Evolutionary conservation across 2,888 invertebrate species (phyloP).

Genomic region (Elgonia sp.): DNA sequence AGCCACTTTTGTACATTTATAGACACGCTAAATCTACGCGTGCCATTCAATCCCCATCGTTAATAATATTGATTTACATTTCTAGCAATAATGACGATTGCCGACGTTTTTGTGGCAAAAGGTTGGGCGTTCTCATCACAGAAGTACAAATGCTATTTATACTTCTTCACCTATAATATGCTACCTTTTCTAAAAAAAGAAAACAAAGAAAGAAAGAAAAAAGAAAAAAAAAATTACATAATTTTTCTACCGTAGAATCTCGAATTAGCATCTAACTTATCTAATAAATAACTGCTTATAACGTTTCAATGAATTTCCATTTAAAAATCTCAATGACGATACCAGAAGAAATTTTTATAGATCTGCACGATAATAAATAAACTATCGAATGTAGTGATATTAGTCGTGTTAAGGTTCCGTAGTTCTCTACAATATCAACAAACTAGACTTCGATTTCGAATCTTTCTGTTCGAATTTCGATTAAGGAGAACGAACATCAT

Average conservation of each 20-base stretch:
- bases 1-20: slow-evolving; percentile 77
- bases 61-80: slow-evolving; percentile 25
- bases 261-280: slow-evolving; percentile 53
- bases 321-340: slow-evolving; percentile 45
- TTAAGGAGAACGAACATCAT: not conserved
- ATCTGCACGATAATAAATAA: slow-evolving; percentile 59
- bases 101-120: slow-evolving; percentile 37
- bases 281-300: slow-evolving; percentile 32
- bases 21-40: slow-evolving; percentile 58
- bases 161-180: slow-evolving; percentile 29
- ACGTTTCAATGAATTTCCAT: not conserved
- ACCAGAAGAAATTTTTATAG: slow-evolving; percentile 38
- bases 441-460: not conserved
- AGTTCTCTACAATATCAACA: slow-evolving; percentile 35
- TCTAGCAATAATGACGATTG: slow-evolving; percentile 33
- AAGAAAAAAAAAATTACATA: not conserved
- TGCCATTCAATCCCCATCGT: slow-evolving; percentile 44
- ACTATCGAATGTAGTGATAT: slow-evolving; percentile 66
- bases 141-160: slow-evolving; percentile 57
- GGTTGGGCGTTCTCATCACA: not conserved
- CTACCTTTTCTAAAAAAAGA: slow-evolving; percentile 36
- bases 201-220: slow-evolving; percentile 17
- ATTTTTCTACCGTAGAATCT: slow-evolving; percentile 53
- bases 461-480: slow-evolving; percentile 8
- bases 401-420: slow-evolving; percentile 65